Conservation (phyloP, 2,113 vertebrate genomes). For the Corapipo altera region DNA sequence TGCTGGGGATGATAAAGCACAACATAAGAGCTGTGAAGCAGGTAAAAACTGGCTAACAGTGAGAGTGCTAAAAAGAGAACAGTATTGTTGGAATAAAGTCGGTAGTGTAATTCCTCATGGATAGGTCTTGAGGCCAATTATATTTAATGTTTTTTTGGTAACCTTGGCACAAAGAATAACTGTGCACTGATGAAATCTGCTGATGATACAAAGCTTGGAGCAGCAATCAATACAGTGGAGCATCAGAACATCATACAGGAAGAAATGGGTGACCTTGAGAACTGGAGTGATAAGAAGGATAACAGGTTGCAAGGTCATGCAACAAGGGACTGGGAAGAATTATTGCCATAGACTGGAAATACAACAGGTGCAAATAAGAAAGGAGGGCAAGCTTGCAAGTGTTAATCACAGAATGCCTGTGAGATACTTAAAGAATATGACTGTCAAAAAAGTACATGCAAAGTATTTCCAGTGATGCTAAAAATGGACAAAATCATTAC, state of each 20-base stretch:
- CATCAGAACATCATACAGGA: neutral
- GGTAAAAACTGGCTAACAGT: neutral
- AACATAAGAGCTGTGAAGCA: neutral
- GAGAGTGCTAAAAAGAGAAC: neutral
- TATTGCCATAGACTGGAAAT: neutral
- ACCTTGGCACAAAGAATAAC: constrained; percentile 5
- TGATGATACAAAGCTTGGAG: constrained; percentile 16
- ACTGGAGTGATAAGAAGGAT: neutral
- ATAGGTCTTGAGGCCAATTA: constrained; percentile 3
- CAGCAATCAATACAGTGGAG: constrained; percentile 22
- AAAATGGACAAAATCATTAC: neutral
- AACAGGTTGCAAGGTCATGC: neutral
- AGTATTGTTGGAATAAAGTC: neutral
- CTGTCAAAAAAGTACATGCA: neutral
- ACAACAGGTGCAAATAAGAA: neutral
- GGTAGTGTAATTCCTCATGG: neutral
- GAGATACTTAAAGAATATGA: neutral
- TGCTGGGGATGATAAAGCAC: neutral
- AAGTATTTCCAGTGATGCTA: neutral
- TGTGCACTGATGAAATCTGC: constrained; percentile 27
- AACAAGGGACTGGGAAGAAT: neutral
- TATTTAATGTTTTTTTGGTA: neutral
- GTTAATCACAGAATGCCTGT: neutral
- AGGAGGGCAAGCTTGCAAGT: neutral
- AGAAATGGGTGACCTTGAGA: constrained; percentile 2